Base-by-base conservation (phyloP, 2,797 vertebrate species). In the Tokudaia tokunoshimensis region DNA sequence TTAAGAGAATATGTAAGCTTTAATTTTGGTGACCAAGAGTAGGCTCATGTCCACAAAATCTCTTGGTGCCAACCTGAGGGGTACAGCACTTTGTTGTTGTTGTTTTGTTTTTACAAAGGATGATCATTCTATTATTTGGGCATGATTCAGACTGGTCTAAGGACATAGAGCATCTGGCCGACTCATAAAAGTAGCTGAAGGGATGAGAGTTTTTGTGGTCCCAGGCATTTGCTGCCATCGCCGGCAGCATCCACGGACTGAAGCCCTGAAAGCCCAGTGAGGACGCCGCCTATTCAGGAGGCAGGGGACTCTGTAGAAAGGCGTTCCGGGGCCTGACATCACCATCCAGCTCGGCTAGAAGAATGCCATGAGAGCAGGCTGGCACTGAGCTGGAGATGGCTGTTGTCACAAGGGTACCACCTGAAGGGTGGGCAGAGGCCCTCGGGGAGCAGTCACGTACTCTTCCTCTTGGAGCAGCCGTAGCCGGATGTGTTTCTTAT, bases 381-480 rank as follows among this genome's bases (percentile, higher is more conserved):
- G 37, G 59, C 44, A 0, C 19, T 6, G 89, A 19, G 24, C 89
- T 26, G 19, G 57, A 76, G 55, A 2, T 20, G 52, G 37, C 34
- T 1, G 4, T 12, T 4, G 82, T 99, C 98, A 99, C 91, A 99
- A 90, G 1, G 99, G 99, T 15, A 99, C 99, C 80, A 99, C 98
- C 74, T 99, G 99, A 92, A 99, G 99, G 24, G 99, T 99, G 85
- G 99, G 99, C 97, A 99, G 98, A n/a, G 98, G 98, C 47, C 99
- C 99, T 44, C 99, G 82, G 0, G 98, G 99, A 50, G 99, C 99
- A 67, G 99, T 98, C 89, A 99, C 97, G 1, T 99, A 99, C 86
- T 99, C 99, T 92, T 99, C 99, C 97, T 99, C 99, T 94, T 99
- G 98, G 88, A 99, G 98, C 81, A 99, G 98, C 63, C 99, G 99